Base-by-base conservation (phyloP, 2,888 invertebrate species). In the Parnassius apollo region DNA sequence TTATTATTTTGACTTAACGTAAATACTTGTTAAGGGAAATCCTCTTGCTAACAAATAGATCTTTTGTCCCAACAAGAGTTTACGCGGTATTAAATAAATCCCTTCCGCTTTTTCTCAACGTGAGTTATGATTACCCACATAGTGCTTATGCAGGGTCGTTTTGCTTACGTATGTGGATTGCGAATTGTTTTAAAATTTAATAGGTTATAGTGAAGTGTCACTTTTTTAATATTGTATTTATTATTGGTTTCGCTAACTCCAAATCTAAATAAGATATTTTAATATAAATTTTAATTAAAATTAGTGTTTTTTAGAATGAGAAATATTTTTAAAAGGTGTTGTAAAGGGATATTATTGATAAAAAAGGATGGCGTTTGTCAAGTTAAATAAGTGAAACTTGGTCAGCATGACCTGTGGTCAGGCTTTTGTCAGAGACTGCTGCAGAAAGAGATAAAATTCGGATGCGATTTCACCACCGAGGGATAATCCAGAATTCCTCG, bases 81-180 rank as follows among this genome's bases (percentile, higher is more conserved):
- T 63, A 63, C 62, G 58, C 45, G 62, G 59, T 63, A 63, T 63
- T 63, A 63, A 62, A 62, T 62, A 62, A 63, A 63, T 63, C 62
- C 62, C 55, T 63, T 63, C 59, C 59, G 55, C 58, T 59, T 63
- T 58, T 59, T 63, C 62, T 55, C 55, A 46, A 45, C 51, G 58
- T 63, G 62, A 63, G 59, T 63, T 63, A 59, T 63, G 62, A 55
- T 63, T 63, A 63, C 59, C 59, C 51, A 51, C 46, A 51, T 49
- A 50, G 62, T 62, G 54, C 57, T 62, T 62, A 58, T 54, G 62
- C 58, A 48, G 25, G 44, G 25, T 58, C 53, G 58, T 62, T 58
- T 61, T 53, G 57, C 62, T 62, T 48, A 53, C 42, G 52, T 52
- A 62, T 62, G 61, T 56, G 61, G 61, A 61, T 44, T 44, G 45